Conservation (phyloP, 53 echinoderm and acorn worm genomes). For the Mesocentrotus franciscanus region DNA sequence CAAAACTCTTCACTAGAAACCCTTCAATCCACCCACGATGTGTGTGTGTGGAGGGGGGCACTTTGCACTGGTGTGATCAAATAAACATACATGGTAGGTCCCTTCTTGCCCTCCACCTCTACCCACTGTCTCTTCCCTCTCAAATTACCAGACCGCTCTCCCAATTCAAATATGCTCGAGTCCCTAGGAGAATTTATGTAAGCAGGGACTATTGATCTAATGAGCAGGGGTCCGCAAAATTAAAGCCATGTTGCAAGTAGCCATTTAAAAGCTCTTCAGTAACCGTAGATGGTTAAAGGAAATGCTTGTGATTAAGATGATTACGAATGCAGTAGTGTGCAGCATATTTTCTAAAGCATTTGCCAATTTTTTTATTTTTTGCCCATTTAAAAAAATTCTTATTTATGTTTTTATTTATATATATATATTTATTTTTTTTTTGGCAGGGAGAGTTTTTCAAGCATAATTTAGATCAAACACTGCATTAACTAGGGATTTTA, state of each 20-base stretch:
- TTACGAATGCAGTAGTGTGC: not conserved
- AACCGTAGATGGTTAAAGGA: not conserved
- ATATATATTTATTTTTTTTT: not conserved
- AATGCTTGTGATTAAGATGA: not conserved
- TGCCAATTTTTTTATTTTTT: not conserved
- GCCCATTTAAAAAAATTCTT: no score
- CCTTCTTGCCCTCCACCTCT: slow-evolving; percentile 20
- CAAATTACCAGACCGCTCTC: slow-evolving; percentile 5
- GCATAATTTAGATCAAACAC: no score
- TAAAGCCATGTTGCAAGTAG: slow-evolving; percentile 4
- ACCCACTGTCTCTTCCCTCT: not conserved
- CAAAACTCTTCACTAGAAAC: not conserved
- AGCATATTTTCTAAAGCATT: not conserved
- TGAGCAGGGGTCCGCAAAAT: not conserved
- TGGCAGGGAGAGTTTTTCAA: not conserved
- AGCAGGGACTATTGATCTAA: slow-evolving; percentile 32
- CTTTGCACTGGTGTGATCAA: not conserved
- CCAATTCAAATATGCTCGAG: slow-evolving; percentile 21
- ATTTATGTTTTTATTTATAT: no score
- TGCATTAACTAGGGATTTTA: no score
- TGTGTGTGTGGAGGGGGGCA: not conserved
- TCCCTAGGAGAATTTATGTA: slow-evolving; percentile 22
- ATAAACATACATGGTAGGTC: not conserved
- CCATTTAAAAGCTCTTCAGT: slow-evolving; percentile 35
- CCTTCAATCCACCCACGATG: not conserved